phyloP scores from a whole-genome alignment of 2,888 invertebrate genomes.

The Stomorhina lunata region DNA sequence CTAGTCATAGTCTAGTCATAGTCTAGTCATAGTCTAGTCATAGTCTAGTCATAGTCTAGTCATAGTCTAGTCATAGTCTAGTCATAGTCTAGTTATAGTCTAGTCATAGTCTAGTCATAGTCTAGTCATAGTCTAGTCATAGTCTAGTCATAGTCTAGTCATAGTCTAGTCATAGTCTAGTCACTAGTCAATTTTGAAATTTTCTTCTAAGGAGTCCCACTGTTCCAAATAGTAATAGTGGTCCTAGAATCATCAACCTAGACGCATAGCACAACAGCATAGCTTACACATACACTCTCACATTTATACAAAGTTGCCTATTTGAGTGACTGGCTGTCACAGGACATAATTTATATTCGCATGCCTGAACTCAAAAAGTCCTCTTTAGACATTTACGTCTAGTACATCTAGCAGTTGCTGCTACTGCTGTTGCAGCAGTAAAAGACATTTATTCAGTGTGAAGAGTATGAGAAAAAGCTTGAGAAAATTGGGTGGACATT shows the following conservation, averaged over 20 bases:
- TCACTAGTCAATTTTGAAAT: too few relatives aligned
- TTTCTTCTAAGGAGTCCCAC: too few relatives aligned
- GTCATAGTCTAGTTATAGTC: too few relatives aligned
- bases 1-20: too few relatives aligned
- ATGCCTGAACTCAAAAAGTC: slow-evolving; percentile 65
- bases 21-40: too few relatives aligned
- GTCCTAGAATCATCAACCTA: slow-evolving; percentile 45
- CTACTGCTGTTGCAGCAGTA: slow-evolving; percentile 22
- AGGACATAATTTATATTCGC: slow-evolving; percentile 70
- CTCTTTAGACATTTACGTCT: slow-evolving; percentile 61
- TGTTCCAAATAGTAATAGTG: neutral
- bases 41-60: too few relatives aligned
- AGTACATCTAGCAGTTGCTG: slow-evolving; percentile 32
- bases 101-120: too few relatives aligned
- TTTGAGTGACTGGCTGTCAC: slow-evolving; percentile 65
- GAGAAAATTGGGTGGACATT: slow-evolving; percentile 64
- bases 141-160: too few relatives aligned
- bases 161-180: too few relatives aligned
- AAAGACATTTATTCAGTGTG: slow-evolving; percentile 46
- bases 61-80: too few relatives aligned
- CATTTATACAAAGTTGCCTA: slow-evolving; percentile 49
- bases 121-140: too few relatives aligned
- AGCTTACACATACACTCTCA: slow-evolving; percentile 1
- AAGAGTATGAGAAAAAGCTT: slow-evolving; percentile 52
- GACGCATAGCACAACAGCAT: slow-evolving; percentile 34